Conservation (phyloP, 2,797 vertebrate species). For the Lophura swinhoii region DNA sequence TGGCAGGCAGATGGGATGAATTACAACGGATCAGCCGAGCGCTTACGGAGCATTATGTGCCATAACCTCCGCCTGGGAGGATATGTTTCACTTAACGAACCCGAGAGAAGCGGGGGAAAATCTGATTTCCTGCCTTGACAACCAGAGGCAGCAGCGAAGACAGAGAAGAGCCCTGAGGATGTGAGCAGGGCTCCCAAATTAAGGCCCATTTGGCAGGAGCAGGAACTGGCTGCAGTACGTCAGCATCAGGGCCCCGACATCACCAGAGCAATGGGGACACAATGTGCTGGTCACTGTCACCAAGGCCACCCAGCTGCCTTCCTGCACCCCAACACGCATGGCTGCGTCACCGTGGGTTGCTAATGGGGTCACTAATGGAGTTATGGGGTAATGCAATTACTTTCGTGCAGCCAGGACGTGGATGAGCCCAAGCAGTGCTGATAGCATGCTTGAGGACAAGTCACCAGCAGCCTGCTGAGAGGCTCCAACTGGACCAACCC, state of each 20-base stretch:
- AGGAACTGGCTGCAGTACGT: fast-evolving
- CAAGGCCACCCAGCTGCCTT: not conserved
- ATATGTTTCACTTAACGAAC: not conserved
- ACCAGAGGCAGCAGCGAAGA: not conserved
- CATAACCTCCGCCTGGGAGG: not conserved
- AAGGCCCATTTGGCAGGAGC: not conserved
- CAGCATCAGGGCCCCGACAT: fast-evolving
- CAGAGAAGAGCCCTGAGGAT: fast-evolving
- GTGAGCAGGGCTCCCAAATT: not conserved
- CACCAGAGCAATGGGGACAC: not conserved
- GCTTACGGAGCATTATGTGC: not conserved
- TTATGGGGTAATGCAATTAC: not conserved
- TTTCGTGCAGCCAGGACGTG: not conserved
- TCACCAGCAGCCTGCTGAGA: not conserved
- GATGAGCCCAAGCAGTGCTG: not conserved
- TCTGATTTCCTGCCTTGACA: slow-evolving; percentile 55
- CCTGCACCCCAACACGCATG: not conserved
- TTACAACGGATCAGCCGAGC: slow-evolving; percentile 16
- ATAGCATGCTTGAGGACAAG: fast-evolving
- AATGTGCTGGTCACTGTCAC: not conserved
- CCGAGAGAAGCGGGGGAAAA: not conserved
- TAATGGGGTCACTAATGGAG: fast-evolving
- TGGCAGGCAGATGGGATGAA: slow-evolving; percentile 49
- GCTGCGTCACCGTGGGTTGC: not conserved
- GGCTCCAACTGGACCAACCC: not conserved